These are phyloP conservation scores for Tenthredo scrophulariae DNA, from an alignment of 2,888 invertebrate genomes.

Conservation along the genomic window DNA sequence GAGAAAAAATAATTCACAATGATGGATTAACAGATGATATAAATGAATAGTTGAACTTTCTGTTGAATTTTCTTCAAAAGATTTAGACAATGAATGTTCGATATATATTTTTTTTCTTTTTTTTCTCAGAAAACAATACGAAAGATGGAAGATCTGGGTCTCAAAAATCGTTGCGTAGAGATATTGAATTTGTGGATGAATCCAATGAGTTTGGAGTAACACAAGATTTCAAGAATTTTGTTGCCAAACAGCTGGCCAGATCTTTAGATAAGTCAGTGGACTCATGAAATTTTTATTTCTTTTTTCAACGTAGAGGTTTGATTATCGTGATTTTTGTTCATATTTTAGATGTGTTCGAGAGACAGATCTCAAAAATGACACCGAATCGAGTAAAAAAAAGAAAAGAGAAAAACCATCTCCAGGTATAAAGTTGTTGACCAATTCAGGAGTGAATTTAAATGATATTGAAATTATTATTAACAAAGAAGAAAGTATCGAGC, in stretches of 20 bases:
- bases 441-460: slow-evolving; percentile 57
- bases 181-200: slow-evolving; percentile 58
- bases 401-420: slow-evolving; percentile 10
- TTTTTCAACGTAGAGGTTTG: background rate
- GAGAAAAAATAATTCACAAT: background rate
- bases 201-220: slow-evolving; percentile 68
- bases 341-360: slow-evolving; percentile 62
- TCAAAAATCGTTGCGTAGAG: slow-evolving; percentile 57
- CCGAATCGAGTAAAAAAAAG: slow-evolving; percentile 47
- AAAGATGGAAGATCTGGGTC: background rate
- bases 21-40: too few species aligned
- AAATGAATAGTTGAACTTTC: background rate
- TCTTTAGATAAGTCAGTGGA: slow-evolving; percentile 67
- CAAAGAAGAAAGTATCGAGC: background rate
- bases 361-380: slow-evolving; percentile 63
- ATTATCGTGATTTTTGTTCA: background rate
- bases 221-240: slow-evolving; percentile 65
- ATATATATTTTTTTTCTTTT: background rate
- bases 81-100: background rate
- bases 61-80: background rate
- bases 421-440: slow-evolving; percentile 68
- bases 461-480: background rate
- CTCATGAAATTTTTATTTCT: slow-evolving; percentile 20
- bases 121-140: background rate
- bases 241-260: slow-evolving; percentile 69